Base-by-base conservation (phyloP, 2,113 vertebrate species). In the Budorcas taxicolor region DNA sequence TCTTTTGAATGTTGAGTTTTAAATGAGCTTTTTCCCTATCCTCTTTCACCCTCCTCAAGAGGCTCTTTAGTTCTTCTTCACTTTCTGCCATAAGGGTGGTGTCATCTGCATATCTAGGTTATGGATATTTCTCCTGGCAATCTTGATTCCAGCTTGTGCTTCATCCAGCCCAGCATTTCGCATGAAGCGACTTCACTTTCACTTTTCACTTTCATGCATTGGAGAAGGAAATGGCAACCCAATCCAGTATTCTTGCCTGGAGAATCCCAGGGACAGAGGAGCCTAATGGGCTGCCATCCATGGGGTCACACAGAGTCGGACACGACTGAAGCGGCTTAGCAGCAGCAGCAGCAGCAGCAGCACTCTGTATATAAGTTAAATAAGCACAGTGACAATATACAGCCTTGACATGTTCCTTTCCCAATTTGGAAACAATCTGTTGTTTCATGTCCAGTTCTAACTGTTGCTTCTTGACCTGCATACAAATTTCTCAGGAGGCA, bases 11-110 rank as follows among this genome's bases (percentile, higher is more conserved):
- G n/a, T 71, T 36, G 64, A 71, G 64, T 36, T 71, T 71, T 71
- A 36, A 71, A 10, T 0, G 0, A 71, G 9, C 1, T 71, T 71
- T 36, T 71, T 36, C 64, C 5, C 4, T 71, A 10, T 71, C 4
- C n/a, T 71, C 17, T 71, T 71, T 71, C n/a, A 36, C n/a, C 5
- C 19, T 71, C 64, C 21, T 36, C 64, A 21, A 71, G 33, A 71
- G 8, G 17, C n/a, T 36, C 4, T 71, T 36, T 71, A 71, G 64
- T 21, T 71, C 64, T 10, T 71, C n/a, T n/a, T 57, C 55, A 60
- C 9, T 71, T 71, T 36, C 60, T 71, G n/a, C 64, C n/a, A 71
- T 71, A 36, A 71, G 4, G n/a, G n/a, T 36, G 64, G 4, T 71
- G n/a, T 71, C 9, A 71, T 71, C n/a, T 36, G 64, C 2, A 71